phyloP scores from a whole-genome alignment of 1,140 invertebrate species.

The Proctacanthus coquilletti region DNA sequence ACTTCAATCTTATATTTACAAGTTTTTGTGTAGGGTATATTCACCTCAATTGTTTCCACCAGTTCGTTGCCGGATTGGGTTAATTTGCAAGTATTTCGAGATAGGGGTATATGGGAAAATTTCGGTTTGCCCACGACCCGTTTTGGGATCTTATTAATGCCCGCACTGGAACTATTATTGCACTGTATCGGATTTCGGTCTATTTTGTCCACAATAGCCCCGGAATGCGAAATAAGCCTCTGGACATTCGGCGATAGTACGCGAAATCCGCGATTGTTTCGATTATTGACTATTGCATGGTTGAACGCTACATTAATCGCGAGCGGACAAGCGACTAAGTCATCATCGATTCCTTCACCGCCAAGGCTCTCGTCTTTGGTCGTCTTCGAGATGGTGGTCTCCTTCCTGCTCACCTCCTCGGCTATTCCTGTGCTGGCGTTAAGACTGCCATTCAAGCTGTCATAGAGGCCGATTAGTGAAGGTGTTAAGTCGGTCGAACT shows the following conservation, averaged over 20 bases:
- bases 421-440: too few species aligned
- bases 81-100: slow-evolving; percentile 23
- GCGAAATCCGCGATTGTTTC: slow-evolving; percentile 22
- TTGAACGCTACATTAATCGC: not conserved
- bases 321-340: too few species aligned
- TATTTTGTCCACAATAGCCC: slow-evolving; percentile 13
- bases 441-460: slow-evolving; percentile 24
- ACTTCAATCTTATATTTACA: too few species aligned
- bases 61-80: slow-evolving; percentile 26
- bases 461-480: slow-evolving; percentile 39
- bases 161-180: slow-evolving; percentile 9
- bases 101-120: slow-evolving; percentile 18
- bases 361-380: not conserved
- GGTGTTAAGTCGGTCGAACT: slow-evolving; percentile 41
- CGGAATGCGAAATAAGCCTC: slow-evolving; percentile 16
- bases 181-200: slow-evolving; percentile 19
- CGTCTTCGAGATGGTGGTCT: not conserved
- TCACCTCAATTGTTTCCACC: slow-evolving; percentile 23
- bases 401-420: too few species aligned
- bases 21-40: too few species aligned
- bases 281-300: not conserved
- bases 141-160: not conserved
- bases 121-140: not conserved
- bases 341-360: too few species aligned
- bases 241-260: slow-evolving; percentile 27